Conservation (phyloP, 2,113 vertebrate genomes). For the Cacatua alba region DNA sequence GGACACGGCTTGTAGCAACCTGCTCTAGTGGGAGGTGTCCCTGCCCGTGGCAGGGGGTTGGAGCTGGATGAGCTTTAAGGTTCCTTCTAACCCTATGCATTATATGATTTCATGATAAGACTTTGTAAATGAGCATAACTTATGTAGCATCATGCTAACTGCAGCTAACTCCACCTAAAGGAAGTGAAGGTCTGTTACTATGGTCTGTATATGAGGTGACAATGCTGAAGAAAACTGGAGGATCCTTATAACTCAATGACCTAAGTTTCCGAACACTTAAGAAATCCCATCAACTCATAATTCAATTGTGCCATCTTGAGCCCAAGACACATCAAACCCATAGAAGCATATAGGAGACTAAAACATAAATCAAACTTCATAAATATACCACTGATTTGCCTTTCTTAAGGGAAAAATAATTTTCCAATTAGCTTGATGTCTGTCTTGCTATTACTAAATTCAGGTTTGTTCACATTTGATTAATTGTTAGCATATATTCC, state of each 20-base stretch:
- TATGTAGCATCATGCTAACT: fast-evolving
- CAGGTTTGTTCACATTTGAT: background rate
- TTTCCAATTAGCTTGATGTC: background rate
- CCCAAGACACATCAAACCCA: background rate
- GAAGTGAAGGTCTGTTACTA: background rate
- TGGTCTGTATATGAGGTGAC: fast-evolving
- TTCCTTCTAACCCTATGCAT: background rate
- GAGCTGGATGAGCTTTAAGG: background rate
- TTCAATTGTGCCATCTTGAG: background rate
- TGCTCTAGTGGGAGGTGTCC: background rate
- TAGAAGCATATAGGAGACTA: background rate
- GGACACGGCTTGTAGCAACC: background rate
- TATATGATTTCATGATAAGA: background rate
- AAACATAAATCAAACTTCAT: background rate
- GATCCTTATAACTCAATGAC: background rate
- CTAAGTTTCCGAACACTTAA: background rate
- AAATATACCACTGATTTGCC: background rate
- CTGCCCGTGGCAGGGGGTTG: background rate
- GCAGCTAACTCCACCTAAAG: background rate
- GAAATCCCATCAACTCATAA: background rate
- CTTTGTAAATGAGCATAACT: background rate
- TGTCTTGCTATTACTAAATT: background rate
- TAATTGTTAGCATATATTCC: background rate
- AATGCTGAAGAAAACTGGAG: background rate
- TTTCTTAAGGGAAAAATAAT: background rate